These are phyloP conservation scores for Silurus meridionalis DNA, from an alignment of 2,113 vertebrate genomes.

Conservation along the genomic window DNA sequence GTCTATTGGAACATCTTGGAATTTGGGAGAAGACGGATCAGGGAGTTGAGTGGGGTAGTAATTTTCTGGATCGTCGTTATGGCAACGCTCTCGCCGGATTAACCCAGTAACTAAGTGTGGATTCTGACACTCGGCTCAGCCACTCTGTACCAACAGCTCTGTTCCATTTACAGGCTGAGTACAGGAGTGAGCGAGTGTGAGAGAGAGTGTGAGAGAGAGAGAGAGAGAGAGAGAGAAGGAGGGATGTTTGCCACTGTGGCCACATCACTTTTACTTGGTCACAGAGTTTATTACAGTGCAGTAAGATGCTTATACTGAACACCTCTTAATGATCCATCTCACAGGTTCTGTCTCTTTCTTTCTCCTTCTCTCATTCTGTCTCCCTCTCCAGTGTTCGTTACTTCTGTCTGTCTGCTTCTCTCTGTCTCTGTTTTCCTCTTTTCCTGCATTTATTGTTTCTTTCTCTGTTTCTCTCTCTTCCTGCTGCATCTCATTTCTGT, in stretches of 20 bases:
- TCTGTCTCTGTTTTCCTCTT: background rate
- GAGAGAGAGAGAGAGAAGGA: slow-evolving; percentile 40
- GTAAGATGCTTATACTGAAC: background rate
- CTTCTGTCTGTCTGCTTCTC: no score
- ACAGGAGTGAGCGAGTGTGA: background rate
- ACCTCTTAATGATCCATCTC: background rate
- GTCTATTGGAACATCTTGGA: no score
- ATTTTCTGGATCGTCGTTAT: background rate
- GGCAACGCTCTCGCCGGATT: background rate
- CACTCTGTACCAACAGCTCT: background rate
- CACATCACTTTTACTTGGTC: background rate
- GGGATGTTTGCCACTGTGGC: background rate
- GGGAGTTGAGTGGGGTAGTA: background rate
- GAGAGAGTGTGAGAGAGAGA: background rate
- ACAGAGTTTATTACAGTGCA: background rate
- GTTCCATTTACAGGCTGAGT: slow-evolving; percentile 13
- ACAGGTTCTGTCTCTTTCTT: background rate
- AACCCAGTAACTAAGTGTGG: slow-evolving; percentile 12
- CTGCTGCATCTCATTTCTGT: background rate
- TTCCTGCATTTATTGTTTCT: background rate
- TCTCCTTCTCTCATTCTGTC: no score
- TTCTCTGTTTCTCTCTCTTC: background rate
- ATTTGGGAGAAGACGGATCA: no score
- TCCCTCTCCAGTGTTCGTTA: background rate
- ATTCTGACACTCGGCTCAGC: background rate